These are phyloP conservation scores for Seriola rivoliana DNA, from an alignment of 2,113 vertebrate species.

Conservation along the genomic window DNA sequence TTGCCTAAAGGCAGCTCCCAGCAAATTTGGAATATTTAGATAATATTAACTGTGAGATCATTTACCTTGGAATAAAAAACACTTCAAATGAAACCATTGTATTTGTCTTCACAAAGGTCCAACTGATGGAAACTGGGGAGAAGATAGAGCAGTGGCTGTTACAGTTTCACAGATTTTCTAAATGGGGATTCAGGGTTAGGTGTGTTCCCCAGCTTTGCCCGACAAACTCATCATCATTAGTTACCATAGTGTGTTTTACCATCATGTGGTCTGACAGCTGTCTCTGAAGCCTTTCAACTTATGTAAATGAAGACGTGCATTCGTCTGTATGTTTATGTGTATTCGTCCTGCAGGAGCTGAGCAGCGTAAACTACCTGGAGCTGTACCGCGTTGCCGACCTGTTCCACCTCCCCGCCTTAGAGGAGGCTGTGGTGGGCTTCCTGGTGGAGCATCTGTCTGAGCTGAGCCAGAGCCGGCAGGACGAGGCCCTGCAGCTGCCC, in stretches of 20 bases:
- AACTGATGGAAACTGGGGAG: background rate
- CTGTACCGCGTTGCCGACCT: constrained; percentile 97
- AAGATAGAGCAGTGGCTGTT: background rate
- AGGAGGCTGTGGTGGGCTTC: constrained; percentile 95
- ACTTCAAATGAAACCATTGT: background rate
- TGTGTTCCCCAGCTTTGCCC: background rate
- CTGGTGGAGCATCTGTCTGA: constrained; percentile 97
- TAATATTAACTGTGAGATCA: too few relatives aligned
- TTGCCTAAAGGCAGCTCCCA: background rate
- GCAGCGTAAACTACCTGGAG: constrained; percentile 98
- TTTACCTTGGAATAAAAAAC: background rate
- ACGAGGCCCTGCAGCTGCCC: constrained; percentile 93
- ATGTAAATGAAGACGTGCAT: background rate
- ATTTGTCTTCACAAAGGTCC: background rate
- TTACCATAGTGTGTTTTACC: background rate
- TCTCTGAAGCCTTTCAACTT: background rate
- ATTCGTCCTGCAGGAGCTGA: constrained; percentile 89
- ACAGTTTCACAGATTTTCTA: background rate
- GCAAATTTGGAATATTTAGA: background rate
- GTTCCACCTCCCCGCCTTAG: constrained; percentile 95
- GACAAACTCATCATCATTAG: background rate
- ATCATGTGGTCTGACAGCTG: constrained; percentile 18
- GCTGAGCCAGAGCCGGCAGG: constrained; percentile 90
- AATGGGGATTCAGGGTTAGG: background rate
- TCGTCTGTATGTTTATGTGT: background rate